Percentiles rank a stretch among this genome's conserved stretches.
These are phyloP conservation scores for Leptopilina clavipes DNA, from an alignment of 1,140 invertebrate species.

Conservation along the genomic window DNA sequence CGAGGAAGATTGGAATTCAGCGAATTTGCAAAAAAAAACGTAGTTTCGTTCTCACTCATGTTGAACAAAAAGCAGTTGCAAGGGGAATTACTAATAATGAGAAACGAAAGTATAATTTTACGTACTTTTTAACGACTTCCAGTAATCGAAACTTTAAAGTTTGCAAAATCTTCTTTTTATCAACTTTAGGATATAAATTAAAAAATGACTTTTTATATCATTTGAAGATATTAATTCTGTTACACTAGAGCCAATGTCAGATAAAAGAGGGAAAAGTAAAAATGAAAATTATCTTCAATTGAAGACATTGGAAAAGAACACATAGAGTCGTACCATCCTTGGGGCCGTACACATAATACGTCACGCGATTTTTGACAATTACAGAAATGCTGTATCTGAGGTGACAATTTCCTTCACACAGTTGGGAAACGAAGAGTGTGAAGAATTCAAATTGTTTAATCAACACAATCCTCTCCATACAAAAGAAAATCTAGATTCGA, in stretches of 20 bases:
- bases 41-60: background rate
- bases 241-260: background rate
- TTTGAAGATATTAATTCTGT: background rate
- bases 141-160: slow-evolving; percentile 13
- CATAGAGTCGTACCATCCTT: slow-evolving; percentile 52
- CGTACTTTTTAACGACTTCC: slow-evolving; percentile 25
- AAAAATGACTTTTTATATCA: slow-evolving; percentile 41
- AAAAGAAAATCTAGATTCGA: background rate
- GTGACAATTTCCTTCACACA: background rate
- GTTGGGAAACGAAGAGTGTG: slow-evolving; percentile 17
- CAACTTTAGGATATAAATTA: slow-evolving; percentile 39
- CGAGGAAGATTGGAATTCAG: background rate
- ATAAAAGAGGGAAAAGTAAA: slow-evolving; percentile 16
- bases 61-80: background rate
- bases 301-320: slow-evolving; percentile 46
- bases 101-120: background rate
- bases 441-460: background rate
- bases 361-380: too few species aligned
- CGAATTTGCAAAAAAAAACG: background rate
- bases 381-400: slow-evolving; percentile 34
- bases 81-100: background rate
- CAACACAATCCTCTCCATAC: background rate
- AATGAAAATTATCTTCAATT: slow-evolving; percentile 36
- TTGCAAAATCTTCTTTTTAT: slow-evolving; percentile 44
- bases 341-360: too few species aligned